These are phyloP conservation scores for Hypena proboscidalis DNA, from an alignment of 2,888 invertebrate genomes.

Conservation along the genomic window DNA sequence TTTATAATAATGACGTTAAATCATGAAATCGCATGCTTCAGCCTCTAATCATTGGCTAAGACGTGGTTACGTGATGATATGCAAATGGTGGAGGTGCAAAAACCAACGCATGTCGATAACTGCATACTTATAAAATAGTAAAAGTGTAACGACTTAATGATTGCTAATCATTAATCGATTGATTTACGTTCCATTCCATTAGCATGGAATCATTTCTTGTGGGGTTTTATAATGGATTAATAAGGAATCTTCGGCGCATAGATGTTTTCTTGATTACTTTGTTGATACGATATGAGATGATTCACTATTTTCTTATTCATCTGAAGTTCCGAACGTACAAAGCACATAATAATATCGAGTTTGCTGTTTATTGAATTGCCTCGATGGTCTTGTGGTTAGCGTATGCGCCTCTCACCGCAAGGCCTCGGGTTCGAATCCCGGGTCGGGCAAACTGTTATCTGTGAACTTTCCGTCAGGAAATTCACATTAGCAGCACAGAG, in stretches of 20 bases:
- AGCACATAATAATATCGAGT: too few relatives aligned
- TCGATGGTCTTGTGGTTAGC: too few relatives aligned
- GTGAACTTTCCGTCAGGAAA: too few relatives aligned
- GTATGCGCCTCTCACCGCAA: too few relatives aligned
- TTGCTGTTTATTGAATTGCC: too few relatives aligned
- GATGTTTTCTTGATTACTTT: conserved; percentile 11
- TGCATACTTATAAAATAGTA: conserved; percentile 53
- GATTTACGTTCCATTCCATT: conserved; percentile 51
- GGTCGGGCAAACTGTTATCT: too few relatives aligned
- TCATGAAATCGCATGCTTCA: conserved; percentile 14
- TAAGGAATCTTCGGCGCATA: conserved; percentile 7
- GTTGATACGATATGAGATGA: neutral
- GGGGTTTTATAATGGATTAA: conserved; percentile 23
- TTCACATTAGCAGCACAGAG: too few relatives aligned
- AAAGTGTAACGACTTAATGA: conserved; percentile 71
- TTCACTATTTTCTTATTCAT: neutral
- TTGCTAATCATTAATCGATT: conserved; percentile 53
- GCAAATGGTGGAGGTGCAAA: conserved; percentile 55
- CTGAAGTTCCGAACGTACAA: too few relatives aligned
- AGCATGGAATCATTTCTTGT: conserved; percentile 44
- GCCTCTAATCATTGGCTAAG: conserved; percentile 26
- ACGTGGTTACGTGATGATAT: conserved; percentile 58
- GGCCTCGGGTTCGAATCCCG: too few relatives aligned
- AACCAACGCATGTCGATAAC: conserved; percentile 40
- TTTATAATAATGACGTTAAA: conserved; percentile 10